Evolutionary conservation across 2,113 vertebrate species (phyloP).

Genomic region (Dipodomys stephensi): DNA sequence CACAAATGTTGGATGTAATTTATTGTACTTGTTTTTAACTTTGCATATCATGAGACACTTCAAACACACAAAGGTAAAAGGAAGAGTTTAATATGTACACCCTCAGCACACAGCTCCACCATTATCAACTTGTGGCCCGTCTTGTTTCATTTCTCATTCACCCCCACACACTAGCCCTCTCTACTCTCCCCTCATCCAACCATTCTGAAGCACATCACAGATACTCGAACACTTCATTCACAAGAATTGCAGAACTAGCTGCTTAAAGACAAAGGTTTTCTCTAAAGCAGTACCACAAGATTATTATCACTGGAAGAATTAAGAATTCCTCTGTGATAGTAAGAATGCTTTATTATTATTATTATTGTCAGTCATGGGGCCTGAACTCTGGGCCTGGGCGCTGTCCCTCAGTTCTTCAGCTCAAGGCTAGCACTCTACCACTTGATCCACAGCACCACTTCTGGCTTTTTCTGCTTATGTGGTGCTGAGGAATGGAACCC

Average conservation of each 20-base stretch:
- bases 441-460: too few species aligned
- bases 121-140: neutral
- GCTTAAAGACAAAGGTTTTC: constrained; percentile 2
- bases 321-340: neutral
- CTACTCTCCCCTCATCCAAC: neutral
- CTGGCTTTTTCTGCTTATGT: too few species aligned
- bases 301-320: constrained; percentile 13
- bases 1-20: neutral
- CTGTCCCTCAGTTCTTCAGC: too few species aligned
- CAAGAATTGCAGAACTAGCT: neutral
- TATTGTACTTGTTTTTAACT: constrained; percentile 39
- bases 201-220: constrained; percentile 19
- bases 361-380: too few species aligned
- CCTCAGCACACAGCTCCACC: neutral
- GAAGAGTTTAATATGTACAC: neutral
- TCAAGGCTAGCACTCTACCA: too few species aligned
- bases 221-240: neutral
- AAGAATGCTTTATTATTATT: neutral
- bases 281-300: neutral
- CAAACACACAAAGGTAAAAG: constrained; percentile 30
- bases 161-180: neutral
- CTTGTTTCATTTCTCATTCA: neutral
- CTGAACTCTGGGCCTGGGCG: too few species aligned
- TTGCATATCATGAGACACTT: constrained; percentile 11
- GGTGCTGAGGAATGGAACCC: too few species aligned